Conservation (phyloP, 2,113 vertebrate species). For the Varanus salvator region DNA sequence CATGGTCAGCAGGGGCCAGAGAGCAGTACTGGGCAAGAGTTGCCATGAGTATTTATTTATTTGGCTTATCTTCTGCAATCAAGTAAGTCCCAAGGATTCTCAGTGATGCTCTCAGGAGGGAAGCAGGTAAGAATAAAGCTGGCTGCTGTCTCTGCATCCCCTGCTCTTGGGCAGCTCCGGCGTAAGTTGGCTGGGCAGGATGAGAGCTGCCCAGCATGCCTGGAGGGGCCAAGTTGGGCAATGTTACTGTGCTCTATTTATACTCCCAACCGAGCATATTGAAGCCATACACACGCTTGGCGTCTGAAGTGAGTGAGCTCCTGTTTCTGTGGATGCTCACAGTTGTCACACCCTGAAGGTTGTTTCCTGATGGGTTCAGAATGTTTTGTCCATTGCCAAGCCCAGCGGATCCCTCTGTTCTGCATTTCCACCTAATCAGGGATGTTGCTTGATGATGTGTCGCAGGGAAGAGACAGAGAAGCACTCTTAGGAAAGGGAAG, state of each 20-base stretch:
- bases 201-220: too few relatives aligned
- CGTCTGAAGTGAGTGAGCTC: not conserved
- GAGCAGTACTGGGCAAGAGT: not conserved
- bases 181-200: too few relatives aligned
- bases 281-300: slow-evolving; percentile 16
- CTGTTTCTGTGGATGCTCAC: slow-evolving; percentile 11
- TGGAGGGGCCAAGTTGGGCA: too few relatives aligned
- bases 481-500: not conserved
- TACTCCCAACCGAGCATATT: not conserved
- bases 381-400: not conserved
- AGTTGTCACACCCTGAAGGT: not conserved
- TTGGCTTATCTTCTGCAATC: too few relatives aligned
- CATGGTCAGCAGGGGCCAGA: not conserved
- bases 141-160: not conserved
- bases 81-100: too few relatives aligned
- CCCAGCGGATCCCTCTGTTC: not conserved
- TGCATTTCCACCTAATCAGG: not conserved
- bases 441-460: not conserved
- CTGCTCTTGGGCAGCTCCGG: not conserved
- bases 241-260: not conserved
- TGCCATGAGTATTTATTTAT: not conserved
- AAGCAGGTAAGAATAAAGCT: too few relatives aligned
- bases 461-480: not conserved
- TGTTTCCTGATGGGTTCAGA: slow-evolving; percentile 24
- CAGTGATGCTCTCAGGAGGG: too few relatives aligned